Evolutionary conservation across 1,140 invertebrate genomes (phyloP), one percentile per base, ranked within the genome.

Genomic region (Muscidifurax raptorellus): DNA sequence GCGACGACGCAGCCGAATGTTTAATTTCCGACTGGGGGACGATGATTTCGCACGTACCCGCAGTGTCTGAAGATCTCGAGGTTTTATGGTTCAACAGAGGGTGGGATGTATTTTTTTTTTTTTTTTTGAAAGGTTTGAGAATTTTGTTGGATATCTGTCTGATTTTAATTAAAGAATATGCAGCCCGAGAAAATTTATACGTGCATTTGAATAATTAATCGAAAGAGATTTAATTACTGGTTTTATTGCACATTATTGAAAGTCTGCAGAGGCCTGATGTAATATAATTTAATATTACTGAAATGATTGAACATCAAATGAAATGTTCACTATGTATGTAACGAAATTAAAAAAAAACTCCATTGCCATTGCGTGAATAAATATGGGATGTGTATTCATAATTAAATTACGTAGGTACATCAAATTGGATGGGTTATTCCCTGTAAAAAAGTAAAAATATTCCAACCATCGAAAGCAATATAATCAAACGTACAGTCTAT

Each of bases 1-100:
- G 52, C 67, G 80, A 84, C 44, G 67, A 86, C 84, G 82, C 81
- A 13, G 84, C 77, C 80, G 81, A 88, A 86, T 89, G 86, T 89
- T 86, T 79, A 87, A 85, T 85, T 87, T 47, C 74, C 71, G 59
- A 88, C 30, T 13, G 40, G 36, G 25, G 25, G 10, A 69, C 27
- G 66, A 69, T 15, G 9, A 67, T 3, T 69, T 28, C 27, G 66
- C 66, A 69, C 66, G 66, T 69, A 69, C 27, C 15, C 59, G 27
- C 66, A 59, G 13, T 59, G 2, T 18, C n/a, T 59, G 52, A 22
- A 59, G 52, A 59, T 59, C n/a, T 59, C 52, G 6, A 4, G 52
- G 4, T 59, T 59, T 59, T 59, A 27, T 69, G 67, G n/a, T 30
- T 28, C 30, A 30, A 2, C 27, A 1, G 25, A 10, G 27, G 67